Evolutionary conservation across 2,797 vertebrate genomes (phyloP).

Genomic region (Cottoperca gobio): DNA sequence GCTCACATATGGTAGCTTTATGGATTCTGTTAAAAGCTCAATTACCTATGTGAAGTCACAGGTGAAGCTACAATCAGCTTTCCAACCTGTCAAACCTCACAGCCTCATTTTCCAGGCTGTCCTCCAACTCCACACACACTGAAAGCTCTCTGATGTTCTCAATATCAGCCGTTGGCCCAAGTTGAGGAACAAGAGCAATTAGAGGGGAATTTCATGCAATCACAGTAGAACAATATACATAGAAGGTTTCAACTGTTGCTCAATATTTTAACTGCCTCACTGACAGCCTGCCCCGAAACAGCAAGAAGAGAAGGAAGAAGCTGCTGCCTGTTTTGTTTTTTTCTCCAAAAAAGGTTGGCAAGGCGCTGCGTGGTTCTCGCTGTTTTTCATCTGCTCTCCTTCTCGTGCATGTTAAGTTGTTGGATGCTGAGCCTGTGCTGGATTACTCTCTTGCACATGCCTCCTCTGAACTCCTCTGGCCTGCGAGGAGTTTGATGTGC

Average conservation of each 20-base stretch:
- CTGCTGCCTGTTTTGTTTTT: conserved; percentile 44
- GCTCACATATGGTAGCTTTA: conserved; percentile 41
- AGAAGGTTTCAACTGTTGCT: conserved; percentile 68
- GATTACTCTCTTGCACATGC: conserved; percentile 53
- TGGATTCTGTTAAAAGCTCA: conserved; percentile 54
- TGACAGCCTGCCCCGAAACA: conserved; percentile 54
- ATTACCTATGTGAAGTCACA: conserved; percentile 47
- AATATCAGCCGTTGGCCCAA: conserved; percentile 61
- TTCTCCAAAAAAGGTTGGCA: conserved; percentile 49
- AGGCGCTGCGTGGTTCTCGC: conserved; percentile 30
- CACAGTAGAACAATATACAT: conserved; percentile 76
- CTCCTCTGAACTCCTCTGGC: conserved; percentile 70
- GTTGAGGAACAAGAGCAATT: conserved; percentile 69
- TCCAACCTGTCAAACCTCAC: conserved; percentile 49
- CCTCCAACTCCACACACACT: conserved; percentile 49
- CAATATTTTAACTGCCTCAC: conserved; percentile 50
- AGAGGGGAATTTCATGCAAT: conserved; percentile 74
- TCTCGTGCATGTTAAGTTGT: conserved; percentile 63
- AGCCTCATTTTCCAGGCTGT: conserved; percentile 62
- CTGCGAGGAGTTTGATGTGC: conserved; percentile 68
- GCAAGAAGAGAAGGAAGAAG: conserved; percentile 48
- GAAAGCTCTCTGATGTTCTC: conserved; percentile 73
- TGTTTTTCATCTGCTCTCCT: conserved; percentile 51
- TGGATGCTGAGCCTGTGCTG: conserved; percentile 48
- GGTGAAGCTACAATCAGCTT: conserved; percentile 54